Evolutionary conservation across 64 coral and sea anemone genomes (phyloP).

Genomic region (Exaiptasia diaphana): DNA sequence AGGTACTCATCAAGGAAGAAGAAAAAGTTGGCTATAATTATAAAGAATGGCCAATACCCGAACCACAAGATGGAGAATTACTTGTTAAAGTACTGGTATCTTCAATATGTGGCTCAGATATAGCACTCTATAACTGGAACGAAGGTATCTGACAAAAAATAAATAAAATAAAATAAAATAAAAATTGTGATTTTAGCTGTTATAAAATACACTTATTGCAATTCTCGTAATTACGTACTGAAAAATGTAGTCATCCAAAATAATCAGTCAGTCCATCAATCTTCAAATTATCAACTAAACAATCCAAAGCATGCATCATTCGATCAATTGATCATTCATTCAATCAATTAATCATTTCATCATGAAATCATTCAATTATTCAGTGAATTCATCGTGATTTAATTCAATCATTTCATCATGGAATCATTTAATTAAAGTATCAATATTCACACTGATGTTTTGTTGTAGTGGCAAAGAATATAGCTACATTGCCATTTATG

Average conservation of each 20-base stretch:
- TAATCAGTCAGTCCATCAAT: neutral
- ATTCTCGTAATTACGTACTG: neutral
- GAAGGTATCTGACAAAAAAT: conserved; percentile 24
- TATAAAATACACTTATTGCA: neutral
- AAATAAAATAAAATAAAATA: neutral
- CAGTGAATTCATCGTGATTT: neutral
- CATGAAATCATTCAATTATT: neutral
- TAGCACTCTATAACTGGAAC: conserved; percentile 47
- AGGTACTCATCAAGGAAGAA: conserved; percentile 32
- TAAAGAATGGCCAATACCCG: conserved; percentile 53
- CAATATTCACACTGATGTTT: neutral
- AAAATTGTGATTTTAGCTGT: no score
- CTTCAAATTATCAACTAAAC: neutral
- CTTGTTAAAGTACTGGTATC: conserved; percentile 46
- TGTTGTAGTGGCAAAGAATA: conserved; percentile 35
- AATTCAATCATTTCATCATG: neutral
- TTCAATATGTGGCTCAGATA: conserved; percentile 67
- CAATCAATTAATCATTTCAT: neutral
- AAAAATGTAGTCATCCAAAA: neutral
- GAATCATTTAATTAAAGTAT: neutral
- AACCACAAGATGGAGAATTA: conserved; percentile 49
- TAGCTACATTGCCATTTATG: conserved; percentile 73
- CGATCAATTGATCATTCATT: no score
- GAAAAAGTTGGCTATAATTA: conserved; percentile 46
- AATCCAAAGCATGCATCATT: no score